Evolutionary conservation across 2,888 invertebrate genomes (phyloP).

Genomic region (Phyllotreta striolata): DNA sequence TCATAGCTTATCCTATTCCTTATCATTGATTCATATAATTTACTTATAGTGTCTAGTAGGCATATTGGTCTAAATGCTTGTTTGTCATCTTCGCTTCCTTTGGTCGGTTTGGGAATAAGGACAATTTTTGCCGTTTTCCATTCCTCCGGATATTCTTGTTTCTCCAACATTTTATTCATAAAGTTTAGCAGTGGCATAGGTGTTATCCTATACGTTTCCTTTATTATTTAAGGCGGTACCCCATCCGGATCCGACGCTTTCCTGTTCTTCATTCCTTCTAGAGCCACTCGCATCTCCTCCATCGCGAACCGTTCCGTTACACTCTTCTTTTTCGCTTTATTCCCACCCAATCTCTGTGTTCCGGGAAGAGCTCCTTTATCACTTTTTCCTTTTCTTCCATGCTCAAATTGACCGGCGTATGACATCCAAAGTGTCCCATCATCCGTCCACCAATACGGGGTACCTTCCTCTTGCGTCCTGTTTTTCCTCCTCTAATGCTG

Average conservation of each 20-base stretch:
- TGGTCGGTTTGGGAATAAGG: constrained; percentile 28
- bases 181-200: not conserved
- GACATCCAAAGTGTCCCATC: too few species aligned
- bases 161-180: constrained; percentile 18
- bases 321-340: too few species aligned
- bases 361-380: too few species aligned
- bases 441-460: constrained; percentile 6
- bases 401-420: too few species aligned
- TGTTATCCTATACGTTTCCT: not conserved
- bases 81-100: not conserved
- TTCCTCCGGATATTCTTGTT: constrained; percentile 27
- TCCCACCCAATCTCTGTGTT: too few species aligned
- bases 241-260: not conserved
- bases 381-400: too few species aligned
- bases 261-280: not conserved
- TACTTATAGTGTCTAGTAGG: constrained; percentile 19
- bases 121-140: constrained; percentile 32
- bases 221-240: not conserved
- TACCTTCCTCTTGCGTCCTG: not conserved
- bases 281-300: not conserved
- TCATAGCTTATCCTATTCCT: constrained; percentile 21
- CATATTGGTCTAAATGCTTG: too few species aligned
- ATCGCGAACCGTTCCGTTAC: too few species aligned
- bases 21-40: too few species aligned
- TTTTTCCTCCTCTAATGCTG: too few species aligned